Conservation (phyloP, 2,888 invertebrate genomes). For the Ormyrus rosae region DNA sequence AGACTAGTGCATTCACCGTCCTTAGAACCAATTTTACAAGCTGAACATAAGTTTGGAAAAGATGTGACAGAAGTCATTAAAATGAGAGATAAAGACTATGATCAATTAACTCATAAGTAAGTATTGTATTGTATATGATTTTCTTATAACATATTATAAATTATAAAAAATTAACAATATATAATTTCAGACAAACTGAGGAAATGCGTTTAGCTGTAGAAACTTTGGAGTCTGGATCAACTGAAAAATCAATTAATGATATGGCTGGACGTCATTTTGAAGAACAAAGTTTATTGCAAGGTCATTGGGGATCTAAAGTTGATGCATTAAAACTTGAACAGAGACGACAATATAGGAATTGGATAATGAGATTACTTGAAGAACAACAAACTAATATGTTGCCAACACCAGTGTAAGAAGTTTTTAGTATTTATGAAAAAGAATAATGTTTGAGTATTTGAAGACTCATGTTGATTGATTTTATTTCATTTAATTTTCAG, state of each 20-base stretch:
- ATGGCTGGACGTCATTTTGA: slow-evolving; percentile 89
- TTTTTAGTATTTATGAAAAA: slow-evolving; percentile 7
- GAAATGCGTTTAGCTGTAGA: slow-evolving; percentile 94
- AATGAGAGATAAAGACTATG: slow-evolving; percentile 85
- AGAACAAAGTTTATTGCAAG: slow-evolving; percentile 88
- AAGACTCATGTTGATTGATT: neutral
- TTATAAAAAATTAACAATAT: slow-evolving; percentile 1
- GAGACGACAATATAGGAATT: slow-evolving; percentile 89
- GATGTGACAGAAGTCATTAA: slow-evolving; percentile 85
- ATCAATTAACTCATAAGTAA: slow-evolving; percentile 82
- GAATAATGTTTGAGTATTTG: slow-evolving; percentile 2
- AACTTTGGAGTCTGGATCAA: slow-evolving; percentile 85
- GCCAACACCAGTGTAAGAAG: slow-evolving; percentile 77
- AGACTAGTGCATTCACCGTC: slow-evolving; percentile 89
- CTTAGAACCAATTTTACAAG: slow-evolving; percentile 90
- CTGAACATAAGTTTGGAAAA: slow-evolving; percentile 91
- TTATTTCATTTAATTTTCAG: slow-evolving; percentile 62
- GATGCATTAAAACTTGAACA: slow-evolving; percentile 91
- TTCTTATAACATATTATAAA: neutral
- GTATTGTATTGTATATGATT: slow-evolving; percentile 48
- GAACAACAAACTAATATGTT: slow-evolving; percentile 81
- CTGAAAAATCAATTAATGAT: slow-evolving; percentile 90
- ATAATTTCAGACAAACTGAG: slow-evolving; percentile 82
- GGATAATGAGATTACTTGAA: slow-evolving; percentile 90
- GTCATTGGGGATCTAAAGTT: slow-evolving; percentile 90